Evolutionary conservation across 35 echinoderm and acorn worm species (phyloP), one percentile per base, ranked within the genome.

Genomic region (Apostichopus parvimensis): DNA sequence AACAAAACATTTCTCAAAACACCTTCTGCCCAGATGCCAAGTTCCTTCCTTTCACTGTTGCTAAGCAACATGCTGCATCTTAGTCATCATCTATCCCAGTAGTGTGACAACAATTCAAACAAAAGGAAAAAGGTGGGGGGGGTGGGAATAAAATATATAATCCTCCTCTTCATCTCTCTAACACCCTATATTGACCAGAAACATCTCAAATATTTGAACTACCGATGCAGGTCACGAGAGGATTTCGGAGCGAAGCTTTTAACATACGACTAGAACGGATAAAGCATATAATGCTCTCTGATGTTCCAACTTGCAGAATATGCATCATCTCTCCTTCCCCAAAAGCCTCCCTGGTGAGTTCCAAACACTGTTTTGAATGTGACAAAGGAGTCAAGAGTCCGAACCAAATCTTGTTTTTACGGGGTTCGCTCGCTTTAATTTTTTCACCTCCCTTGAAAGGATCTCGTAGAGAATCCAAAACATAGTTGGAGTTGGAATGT

Each of bases 121-220:
- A 68, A 68, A 68, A 68, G 64, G 64, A 68, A 68, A 68, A 68
- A 68, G 2, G 28, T 34, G 24, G 28, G 28, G 28, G 28, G 28
- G 28, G 28, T 1, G 28, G 28, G 28, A 1, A 34, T 34, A 34
- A 34, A 34, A 34, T 34, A 34, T 34, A 34, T 34, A 34, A 10
- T 68, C 8, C 17, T 17, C 9, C 64, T 17, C 64, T 68, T 68
- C 11, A 68, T 68, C 64, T 68, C 17, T 17, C 64, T 68, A 68
- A 10, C 64, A 9, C 10, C 64, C 64, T 9, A 25, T 17, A 68
- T 68, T 68, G 11, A 9, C 11, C 64, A 10, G 11, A 68, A 68
- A 68, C 64, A 68, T 68, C 64, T 68, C 64, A 68, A 68, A 68
- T 68, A 68, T 68, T 68, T 68, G 64, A 68, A 68, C 64, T 68